Evolutionary conservation across 2,113 vertebrate species (phyloP).

Genomic region (Ibidorhyncha struthersii): DNA sequence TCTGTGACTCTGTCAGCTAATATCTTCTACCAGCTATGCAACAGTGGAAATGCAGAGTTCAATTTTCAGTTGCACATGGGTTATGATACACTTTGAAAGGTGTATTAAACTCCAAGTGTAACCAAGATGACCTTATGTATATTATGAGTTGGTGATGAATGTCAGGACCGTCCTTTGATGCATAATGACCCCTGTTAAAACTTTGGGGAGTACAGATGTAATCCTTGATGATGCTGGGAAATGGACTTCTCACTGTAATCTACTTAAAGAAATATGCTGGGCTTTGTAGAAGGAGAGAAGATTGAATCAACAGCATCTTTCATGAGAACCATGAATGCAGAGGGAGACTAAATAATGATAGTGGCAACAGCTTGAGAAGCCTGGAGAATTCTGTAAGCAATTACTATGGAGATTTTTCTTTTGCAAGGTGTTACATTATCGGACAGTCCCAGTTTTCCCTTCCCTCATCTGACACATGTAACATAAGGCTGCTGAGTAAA

Average conservation of each 20-base stretch:
- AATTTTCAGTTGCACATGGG: background rate
- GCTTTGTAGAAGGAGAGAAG: background rate
- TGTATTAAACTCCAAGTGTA: background rate
- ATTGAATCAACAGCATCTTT: background rate
- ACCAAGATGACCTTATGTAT: background rate
- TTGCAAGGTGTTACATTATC: background rate
- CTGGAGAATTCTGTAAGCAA: background rate
- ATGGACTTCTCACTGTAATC: background rate
- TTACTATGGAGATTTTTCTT: background rate
- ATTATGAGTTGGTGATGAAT: background rate
- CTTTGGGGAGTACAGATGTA: background rate
- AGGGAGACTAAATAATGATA: background rate
- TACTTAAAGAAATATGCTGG: background rate
- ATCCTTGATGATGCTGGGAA: background rate
- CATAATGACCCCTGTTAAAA: background rate
- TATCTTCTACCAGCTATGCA: background rate
- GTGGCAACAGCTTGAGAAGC: background rate
- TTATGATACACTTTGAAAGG: background rate
- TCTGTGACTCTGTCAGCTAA: background rate
- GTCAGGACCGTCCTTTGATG: background rate
- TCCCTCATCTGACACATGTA: background rate
- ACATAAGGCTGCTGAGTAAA: background rate
- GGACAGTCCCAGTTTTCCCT: background rate
- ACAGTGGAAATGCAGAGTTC: background rate
- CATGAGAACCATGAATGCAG: background rate